phyloP scores from a whole-genome alignment of 2,113 vertebrate species.

The Bufo gargarizans region DNA sequence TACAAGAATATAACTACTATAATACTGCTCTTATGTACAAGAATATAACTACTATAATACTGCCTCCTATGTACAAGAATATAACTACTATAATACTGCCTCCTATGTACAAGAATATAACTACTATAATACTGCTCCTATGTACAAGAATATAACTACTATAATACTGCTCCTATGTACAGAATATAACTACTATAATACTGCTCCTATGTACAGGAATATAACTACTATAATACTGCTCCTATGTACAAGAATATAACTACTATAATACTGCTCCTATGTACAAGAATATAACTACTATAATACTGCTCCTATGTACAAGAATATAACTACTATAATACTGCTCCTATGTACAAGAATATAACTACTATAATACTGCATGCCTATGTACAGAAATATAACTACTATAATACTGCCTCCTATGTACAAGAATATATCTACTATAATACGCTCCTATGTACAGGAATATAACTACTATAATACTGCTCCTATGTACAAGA shows the following conservation, averaged over 20 bases:
- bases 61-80: background rate
- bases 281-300: background rate
- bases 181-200: background rate
- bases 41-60: slow-evolving; percentile 1
- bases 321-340: slow-evolving; percentile 6
- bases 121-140: background rate
- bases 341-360: background rate
- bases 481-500: background rate
- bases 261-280: background rate
- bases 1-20: slow-evolving; percentile 8
- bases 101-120: background rate
- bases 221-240: background rate
- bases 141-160: background rate
- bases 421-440: slow-evolving; percentile 3
- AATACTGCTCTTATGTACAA: background rate
- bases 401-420: background rate
- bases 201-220: background rate
- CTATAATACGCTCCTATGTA: background rate
- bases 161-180: too few relatives aligned
- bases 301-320: background rate
- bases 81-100: slow-evolving; percentile 24
- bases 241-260: background rate
- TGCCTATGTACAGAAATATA: background rate
- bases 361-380: slow-evolving; percentile 5
- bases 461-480: slow-evolving; percentile 26